A percentile compares a stretch with the other conserved stretches of the same genome.
Evolutionary conservation across 2,888 invertebrate genomes (phyloP).

Genomic region (Phragmatobia fuliginosa): DNA sequence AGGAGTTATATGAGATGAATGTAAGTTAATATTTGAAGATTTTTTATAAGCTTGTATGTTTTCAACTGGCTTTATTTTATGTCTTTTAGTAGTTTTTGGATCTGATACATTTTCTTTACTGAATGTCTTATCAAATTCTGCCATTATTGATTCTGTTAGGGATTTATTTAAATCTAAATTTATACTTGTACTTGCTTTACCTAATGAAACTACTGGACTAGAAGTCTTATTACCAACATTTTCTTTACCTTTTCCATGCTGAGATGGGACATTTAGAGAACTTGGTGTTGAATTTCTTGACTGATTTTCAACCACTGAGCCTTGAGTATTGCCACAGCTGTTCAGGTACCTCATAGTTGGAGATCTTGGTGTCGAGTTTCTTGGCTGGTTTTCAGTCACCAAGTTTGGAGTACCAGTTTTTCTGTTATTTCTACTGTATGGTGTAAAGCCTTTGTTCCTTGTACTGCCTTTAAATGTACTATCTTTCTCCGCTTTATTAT

Average conservation of each 20-base stretch:
- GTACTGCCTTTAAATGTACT: not conserved
- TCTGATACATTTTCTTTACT: not conserved
- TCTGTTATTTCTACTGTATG: not conserved
- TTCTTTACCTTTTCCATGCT: not conserved
- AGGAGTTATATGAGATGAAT: not conserved
- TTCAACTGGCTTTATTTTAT: constrained; percentile 11
- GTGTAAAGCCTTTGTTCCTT: not conserved
- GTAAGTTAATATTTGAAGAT: not conserved
- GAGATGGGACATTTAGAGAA: not conserved
- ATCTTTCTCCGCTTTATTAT: not conserved
- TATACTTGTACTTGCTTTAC: not conserved
- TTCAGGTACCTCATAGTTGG: too few species aligned
- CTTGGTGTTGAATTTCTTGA: not conserved
- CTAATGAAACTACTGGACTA: not conserved
- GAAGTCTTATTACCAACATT: not conserved
- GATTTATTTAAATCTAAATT: not conserved
- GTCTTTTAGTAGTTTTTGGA: not conserved
- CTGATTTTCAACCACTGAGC: not conserved
- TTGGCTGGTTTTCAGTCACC: not conserved
- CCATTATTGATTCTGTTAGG: constrained; percentile 6
- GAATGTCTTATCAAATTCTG: constrained; percentile 7
- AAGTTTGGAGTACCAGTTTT: not conserved
- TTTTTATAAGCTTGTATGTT: constrained; percentile 12
- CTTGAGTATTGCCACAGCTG: not conserved
- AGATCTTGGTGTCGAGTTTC: not conserved